Conservation (phyloP, 2,113 vertebrate species). For the Cyphomyrus discorhynchus region DNA sequence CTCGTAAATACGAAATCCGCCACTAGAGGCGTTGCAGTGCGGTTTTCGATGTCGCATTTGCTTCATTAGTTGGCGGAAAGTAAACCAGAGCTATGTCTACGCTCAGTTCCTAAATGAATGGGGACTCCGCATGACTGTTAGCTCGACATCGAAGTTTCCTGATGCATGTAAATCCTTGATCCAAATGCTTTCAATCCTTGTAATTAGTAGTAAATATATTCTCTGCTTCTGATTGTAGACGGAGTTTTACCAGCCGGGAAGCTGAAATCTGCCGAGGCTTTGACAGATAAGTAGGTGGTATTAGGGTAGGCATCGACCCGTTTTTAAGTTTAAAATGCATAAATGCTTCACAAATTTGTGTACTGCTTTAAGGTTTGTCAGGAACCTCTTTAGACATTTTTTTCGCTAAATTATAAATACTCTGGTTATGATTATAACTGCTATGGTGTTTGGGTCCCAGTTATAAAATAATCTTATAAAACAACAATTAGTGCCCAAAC, state of each 20-base stretch:
- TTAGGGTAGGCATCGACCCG: neutral
- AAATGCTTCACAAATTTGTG: neutral
- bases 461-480: neutral
- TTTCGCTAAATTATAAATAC: neutral
- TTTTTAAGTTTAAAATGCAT: neutral
- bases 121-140: conserved; percentile 8
- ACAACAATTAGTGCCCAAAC: neutral
- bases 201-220: neutral
- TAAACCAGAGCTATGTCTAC: conserved; percentile 57
- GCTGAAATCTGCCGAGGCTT: neutral
- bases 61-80: conserved; percentile 55
- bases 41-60: conserved; percentile 42
- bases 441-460: neutral
- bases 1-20: conserved; percentile 17
- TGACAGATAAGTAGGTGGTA: neutral
- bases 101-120: conserved; percentile 42
- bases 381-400: neutral
- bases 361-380: neutral
- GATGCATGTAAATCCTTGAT: neutral
- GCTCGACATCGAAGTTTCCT: neutral
- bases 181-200: neutral
- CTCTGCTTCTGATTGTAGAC: neutral
- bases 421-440: neutral
- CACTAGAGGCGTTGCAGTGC: conserved; percentile 46
- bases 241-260: neutral